Evolutionary conservation across 2,797 vertebrate genomes (phyloP), one percentile per base, ranked within the genome.

Genomic region (Artibeus jamaicensis): DNA sequence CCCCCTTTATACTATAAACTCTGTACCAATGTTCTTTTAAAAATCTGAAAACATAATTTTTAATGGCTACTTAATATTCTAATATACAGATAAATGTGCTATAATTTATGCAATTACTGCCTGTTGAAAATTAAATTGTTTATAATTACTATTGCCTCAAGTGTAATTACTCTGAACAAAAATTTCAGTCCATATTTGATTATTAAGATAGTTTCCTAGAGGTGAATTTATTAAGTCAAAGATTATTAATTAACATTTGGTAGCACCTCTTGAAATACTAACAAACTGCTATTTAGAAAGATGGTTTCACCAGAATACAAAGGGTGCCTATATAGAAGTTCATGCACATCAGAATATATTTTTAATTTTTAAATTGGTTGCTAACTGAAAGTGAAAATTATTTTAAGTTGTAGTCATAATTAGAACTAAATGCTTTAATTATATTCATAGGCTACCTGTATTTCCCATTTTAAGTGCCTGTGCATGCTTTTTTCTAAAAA

Each of bases 361-460:
- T 90, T 83, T 86, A 76, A 39, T 74, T 89, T 94, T 76, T 81
- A 70, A 93, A 92, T 86, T 89, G 32, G 34, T n/a, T 89, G 39
- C 21, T 70, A 71, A 65, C 15, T 89, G 5, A 65, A 84, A 77
- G 34, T 77, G 53, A 55, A 86, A 77, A 70, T 59, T 55, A 90
- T 26, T 81, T 86, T 93, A 89, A 89, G 65, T 37, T 89, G 22
- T 71, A 76, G 26, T 50, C 18, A 26, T 48, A 76, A 59, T 4
- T 37, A 89, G 16, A 92, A 86, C 22, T 24, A 70, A 50, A 71
- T 39, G 74, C 57, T 78, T 70, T 90, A 84, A 92, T 76, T 50
- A 48, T 67, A 68, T 59, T 83, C 83, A 91, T 24, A 44, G 29
- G 42, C 1, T 62, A 84, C 29, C 42, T 39, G 42, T 46, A 87